Conservation (phyloP, 2,888 invertebrate species). For the Hoplodrina blanda region DNA sequence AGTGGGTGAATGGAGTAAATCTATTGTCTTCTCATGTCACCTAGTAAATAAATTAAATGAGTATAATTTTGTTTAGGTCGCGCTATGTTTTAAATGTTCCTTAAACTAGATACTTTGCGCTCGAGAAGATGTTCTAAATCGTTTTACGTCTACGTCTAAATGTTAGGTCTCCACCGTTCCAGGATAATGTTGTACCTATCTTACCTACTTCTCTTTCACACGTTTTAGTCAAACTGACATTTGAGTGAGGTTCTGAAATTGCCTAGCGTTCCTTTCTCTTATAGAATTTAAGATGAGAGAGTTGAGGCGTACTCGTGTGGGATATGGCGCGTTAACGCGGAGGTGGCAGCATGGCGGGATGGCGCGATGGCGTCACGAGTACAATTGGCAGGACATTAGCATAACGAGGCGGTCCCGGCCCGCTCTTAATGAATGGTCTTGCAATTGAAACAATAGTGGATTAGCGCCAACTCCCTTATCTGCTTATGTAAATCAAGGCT, state of each 20-base stretch:
- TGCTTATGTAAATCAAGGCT: conserved; percentile 76
- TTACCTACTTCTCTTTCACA: conserved; percentile 39
- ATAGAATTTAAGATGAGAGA: conserved; percentile 45
- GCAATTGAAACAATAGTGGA: conserved; percentile 87
- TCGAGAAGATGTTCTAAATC: conserved; percentile 17
- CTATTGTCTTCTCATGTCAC: conserved; percentile 58
- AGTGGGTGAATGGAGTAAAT: conserved; percentile 56
- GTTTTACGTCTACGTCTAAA: conserved; percentile 26
- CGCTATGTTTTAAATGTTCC: conserved; percentile 17
- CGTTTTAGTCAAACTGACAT: conserved; percentile 42
- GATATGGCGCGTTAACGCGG: conserved; percentile 59
- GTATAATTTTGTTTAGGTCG: conserved; percentile 22
- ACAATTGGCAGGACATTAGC: conserved; percentile 81
- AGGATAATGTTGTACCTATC: conserved; percentile 29
- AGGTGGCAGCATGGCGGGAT: conserved; percentile 44
- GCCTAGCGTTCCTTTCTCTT: conserved; percentile 42
- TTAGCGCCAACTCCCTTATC: conserved; percentile 82
- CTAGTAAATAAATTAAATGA: conserved; percentile 55
- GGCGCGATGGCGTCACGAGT: conserved; percentile 51
- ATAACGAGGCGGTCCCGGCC: conserved; percentile 80
- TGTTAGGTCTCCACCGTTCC: conserved; percentile 22
- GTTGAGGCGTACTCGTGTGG: conserved; percentile 37
- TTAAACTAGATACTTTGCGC: conserved; percentile 26
- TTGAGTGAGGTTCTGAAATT: conserved; percentile 55
- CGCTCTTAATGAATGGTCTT: conserved; percentile 84